These are phyloP conservation scores for Sorex maritimensis DNA, from an alignment of 2,797 vertebrate species.

Conservation along the genomic window DNA sequence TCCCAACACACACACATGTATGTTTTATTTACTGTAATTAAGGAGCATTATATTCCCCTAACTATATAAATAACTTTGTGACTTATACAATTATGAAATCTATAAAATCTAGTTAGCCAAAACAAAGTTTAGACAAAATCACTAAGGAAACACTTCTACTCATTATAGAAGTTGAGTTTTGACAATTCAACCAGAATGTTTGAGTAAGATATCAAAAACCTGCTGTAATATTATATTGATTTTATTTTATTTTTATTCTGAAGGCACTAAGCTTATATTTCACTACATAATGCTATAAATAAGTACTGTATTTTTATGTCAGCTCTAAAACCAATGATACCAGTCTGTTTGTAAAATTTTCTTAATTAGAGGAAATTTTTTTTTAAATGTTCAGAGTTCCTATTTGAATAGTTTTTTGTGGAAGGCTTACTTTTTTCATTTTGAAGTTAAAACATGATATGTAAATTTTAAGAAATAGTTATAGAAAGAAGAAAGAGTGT, in stretches of 20 bases:
- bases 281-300: neutral
- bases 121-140: constrained; percentile 34
- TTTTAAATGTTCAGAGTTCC: constrained; percentile 26
- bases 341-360: neutral
- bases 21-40: neutral
- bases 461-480: constrained; percentile 22
- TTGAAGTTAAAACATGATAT: neutral
- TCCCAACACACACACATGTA: too few relatives aligned
- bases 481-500: neutral
- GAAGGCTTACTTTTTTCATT: neutral
- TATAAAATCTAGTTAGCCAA: neutral
- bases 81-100: neutral
- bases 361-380: neutral
- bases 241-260: neutral
- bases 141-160: constrained; percentile 1
- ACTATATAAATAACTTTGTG: neutral
- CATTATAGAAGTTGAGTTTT: neutral
- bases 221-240: neutral
- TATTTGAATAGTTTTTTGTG: neutral
- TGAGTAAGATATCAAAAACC: neutral
- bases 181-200: constrained; percentile 27
- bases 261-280: constrained; percentile 15
- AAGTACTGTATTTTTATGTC: neutral
- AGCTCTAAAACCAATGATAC: neutral
- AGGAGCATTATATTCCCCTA: constrained; percentile 10